Base-by-base conservation (phyloP, 2,888 invertebrate species). In the Eupeodes luniger region DNA sequence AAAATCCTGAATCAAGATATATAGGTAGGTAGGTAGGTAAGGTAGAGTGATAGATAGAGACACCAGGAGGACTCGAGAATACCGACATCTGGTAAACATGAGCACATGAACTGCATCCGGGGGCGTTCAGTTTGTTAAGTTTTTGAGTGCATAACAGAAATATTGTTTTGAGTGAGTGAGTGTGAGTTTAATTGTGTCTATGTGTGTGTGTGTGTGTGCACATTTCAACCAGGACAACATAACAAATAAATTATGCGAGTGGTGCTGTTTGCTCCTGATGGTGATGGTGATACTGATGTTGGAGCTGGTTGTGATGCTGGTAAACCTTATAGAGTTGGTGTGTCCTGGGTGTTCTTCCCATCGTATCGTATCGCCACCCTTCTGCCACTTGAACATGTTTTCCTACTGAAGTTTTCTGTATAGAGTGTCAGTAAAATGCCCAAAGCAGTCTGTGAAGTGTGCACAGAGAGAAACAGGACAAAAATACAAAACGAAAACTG, bases 231-330 rank as follows among this genome's bases (percentile, higher is more conserved):
- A 59, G 79, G 70, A 83, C 72, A 80, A 83, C 79, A 83, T 76
- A 83, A 79, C 64, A 83, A 83, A 87, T 87, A 83, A 83, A 83
- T 87, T 83, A 76, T 87, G 64, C 51, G 82, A 82, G 79, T 83
- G 78, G 79, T 83, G 74, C 86, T 83, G 79, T 47, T 59, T 70
- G 57, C 47, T 55, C 53, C 55, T 70, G 69, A 67, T 51, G 67
- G n/a, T 67, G 67, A 11, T 40, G n/a, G 40, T 61, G 61, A 14
- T 44, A 14, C 62, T 44, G 59, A 14, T 61, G 10, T 16, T 64
- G 27, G 16, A 44, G 16, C 62, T 64, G 61, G 7, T 59, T 9
- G 34, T 67, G n/a, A 14, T 66, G 44, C 64, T 66, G 64, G 66
- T 66, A 27, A 66, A 66, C 66, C 47, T 36, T 27, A 27, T 27